Evolutionary conservation across 2,888 invertebrate species (phyloP), one percentile per base, ranked within the genome.

Genomic region (Lamellibrachia columna): DNA sequence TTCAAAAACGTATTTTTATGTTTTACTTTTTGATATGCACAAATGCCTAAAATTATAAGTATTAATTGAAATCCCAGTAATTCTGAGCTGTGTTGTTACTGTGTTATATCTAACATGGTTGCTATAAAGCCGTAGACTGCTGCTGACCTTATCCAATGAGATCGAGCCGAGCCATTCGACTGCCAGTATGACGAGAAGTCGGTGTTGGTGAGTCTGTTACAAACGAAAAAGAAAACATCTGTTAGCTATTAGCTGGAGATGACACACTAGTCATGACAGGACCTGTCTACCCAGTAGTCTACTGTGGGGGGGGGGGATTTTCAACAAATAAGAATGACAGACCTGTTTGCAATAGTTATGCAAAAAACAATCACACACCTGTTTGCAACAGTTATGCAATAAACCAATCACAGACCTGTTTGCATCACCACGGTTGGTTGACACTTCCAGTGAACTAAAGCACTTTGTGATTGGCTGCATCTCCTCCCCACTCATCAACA

Each of bases 81-180:
- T 40, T 40, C 40, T 40, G 40, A 40, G 40, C 40, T 75, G 75
- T 75, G 75, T 22, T 3, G 15, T 75, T 15, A 6, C 75, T 22
- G 75, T 75, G n/a, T 75, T 75, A 75, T 22, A 22, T 75, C 75
- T 75, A 75, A 75, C 75, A 22, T 75, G 55, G 9, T 1, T 9
- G 9, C 9, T 55, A 55, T 55, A 3, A 75, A 22, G 75, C 22
- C 1, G 22, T 75, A 75, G 75, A 75, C 22, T 9, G 75, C n/a
- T 75, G 11, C 60, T 60, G 11, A 96, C 96, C 96, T 95, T 92
- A 96, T 95, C 95, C 95, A 96, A 94, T 96, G 96, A 53, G 96
- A 95, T 53, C 96, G 94, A 9, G 96, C 96, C 22, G 96, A 95
- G 28, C 96, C 96, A 94, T 96, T 96, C 7, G 96, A 96, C 94